Conservation (phyloP, 2,113 vertebrate genomes). For the Chloroceryle aenea region DNA sequence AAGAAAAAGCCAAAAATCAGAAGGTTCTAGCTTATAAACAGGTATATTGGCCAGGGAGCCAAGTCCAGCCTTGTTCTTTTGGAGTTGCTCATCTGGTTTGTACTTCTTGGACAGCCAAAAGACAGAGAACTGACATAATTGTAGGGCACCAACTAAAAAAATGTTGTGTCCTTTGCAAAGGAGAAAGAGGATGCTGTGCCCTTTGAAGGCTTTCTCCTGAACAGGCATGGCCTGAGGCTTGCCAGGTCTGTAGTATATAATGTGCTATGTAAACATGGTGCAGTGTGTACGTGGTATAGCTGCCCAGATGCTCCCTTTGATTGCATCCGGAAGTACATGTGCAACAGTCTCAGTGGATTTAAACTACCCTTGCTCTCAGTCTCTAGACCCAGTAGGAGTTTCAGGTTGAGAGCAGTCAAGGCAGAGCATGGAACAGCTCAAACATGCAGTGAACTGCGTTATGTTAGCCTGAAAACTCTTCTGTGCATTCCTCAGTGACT, state of each 20-base stretch:
- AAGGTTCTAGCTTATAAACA: neutral
- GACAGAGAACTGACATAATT: neutral
- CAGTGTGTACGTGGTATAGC: neutral
- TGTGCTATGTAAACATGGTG: neutral
- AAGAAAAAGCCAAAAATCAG: neutral
- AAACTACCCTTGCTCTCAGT: neutral
- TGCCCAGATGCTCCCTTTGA: neutral
- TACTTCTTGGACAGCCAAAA: neutral
- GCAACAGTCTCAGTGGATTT: neutral
- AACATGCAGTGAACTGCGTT: neutral
- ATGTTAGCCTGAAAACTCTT: neutral
- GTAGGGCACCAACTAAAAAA: neutral
- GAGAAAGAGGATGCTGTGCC: neutral
- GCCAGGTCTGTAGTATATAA: neutral
- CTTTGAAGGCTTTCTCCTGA: neutral
- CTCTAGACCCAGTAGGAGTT: neutral
- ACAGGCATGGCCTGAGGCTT: neutral
- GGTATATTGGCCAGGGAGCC: neutral
- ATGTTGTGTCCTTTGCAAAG: neutral
- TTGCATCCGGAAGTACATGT: neutral
- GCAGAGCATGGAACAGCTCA: neutral
- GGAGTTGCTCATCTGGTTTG: neutral
- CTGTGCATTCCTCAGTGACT: neutral
- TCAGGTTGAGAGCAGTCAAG: neutral
- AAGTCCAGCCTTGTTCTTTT: neutral